Evolutionary conservation across 2,888 invertebrate genomes (phyloP).

Genomic region (Axea sp.): DNA sequence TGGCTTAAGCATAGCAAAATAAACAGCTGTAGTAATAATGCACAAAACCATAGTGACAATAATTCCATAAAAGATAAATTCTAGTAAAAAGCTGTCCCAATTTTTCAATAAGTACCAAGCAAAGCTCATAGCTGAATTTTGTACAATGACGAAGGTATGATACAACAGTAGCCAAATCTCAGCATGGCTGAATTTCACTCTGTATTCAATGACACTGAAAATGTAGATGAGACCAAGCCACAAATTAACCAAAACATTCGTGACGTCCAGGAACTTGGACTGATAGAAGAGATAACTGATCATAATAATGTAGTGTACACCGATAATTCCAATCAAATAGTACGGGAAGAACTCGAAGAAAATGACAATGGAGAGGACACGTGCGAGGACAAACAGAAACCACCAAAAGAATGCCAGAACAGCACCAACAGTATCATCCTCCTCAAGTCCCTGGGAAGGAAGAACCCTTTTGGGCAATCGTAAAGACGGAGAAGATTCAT

Average conservation of each 20-base stretch:
- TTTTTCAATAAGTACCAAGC: conserved; percentile 83
- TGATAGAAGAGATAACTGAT: conserved; percentile 84
- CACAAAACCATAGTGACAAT: conserved; percentile 80
- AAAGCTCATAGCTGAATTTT: conserved; percentile 86
- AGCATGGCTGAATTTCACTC: conserved; percentile 87
- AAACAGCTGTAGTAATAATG: conserved; percentile 71
- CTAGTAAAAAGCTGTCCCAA: conserved; percentile 86
- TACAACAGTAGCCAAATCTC: conserved; percentile 86
- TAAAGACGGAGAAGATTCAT: conserved; percentile 12
- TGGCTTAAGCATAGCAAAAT: conserved; percentile 73
- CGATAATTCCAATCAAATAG: conserved; percentile 77
- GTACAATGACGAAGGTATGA: conserved; percentile 83
- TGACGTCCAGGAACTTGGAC: conserved; percentile 83
- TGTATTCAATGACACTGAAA: conserved; percentile 89
- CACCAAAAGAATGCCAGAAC: conserved; percentile 87
- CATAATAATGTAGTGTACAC: conserved; percentile 86
- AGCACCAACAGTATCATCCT: conserved; percentile 87
- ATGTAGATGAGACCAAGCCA: conserved; percentile 88
- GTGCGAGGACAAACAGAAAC: conserved; percentile 87
- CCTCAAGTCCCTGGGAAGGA: conserved; percentile 84
- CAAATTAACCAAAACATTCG: conserved; percentile 78
- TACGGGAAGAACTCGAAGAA: conserved; percentile 85
- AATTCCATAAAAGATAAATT: conserved; percentile 83
- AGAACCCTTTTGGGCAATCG: conserved; percentile 69
- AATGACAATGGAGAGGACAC: conserved; percentile 85